phyloP scores from a whole-genome alignment of 2,888 invertebrate genomes.

The Eristalinus sepulchralis region DNA sequence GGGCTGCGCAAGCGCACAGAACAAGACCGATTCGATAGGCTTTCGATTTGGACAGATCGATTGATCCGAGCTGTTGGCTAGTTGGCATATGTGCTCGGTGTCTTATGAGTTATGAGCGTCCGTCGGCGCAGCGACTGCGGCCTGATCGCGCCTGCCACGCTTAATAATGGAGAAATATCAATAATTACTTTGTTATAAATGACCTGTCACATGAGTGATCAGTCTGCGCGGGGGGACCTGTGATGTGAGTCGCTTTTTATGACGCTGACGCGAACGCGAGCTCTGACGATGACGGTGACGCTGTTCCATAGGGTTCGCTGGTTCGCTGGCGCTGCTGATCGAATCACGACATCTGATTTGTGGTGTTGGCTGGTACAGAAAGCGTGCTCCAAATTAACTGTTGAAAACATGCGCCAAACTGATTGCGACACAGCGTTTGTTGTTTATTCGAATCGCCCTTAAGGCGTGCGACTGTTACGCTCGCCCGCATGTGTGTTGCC shows the following conservation, averaged over 20 bases:
- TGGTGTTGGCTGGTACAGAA: conserved; percentile 59
- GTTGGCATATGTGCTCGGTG: conserved; percentile 69
- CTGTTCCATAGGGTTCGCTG: conserved; percentile 28
- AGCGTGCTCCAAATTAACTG: conserved; percentile 69
- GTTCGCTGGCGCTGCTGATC: conserved; percentile 25
- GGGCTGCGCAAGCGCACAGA: conserved; percentile 46
- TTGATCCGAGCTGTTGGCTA: conserved; percentile 71
- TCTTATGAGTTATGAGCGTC: conserved; percentile 61
- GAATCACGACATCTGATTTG: conserved; percentile 57
- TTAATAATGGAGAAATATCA: conserved; percentile 70
- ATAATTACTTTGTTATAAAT: conserved; percentile 72
- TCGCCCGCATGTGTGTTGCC: conserved; percentile 19
- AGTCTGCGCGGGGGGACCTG: conserved; percentile 12
- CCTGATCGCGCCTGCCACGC: conserved; percentile 60
- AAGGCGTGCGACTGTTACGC: conserved; percentile 54
- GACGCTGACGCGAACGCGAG: not conserved
- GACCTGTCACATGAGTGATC: conserved; percentile 68
- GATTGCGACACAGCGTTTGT: conserved; percentile 65
- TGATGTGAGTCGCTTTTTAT: conserved; percentile 5
- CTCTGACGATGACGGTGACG: not conserved
- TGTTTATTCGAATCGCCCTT: conserved; percentile 62
- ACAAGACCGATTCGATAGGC: conserved; percentile 71
- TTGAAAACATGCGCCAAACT: conserved; percentile 69
- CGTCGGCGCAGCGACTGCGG: conserved; percentile 18
- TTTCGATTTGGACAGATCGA: conserved; percentile 70